phyloP scores from a whole-genome alignment of 2,888 invertebrate genomes.

The Trypoxylon attenuatum region DNA sequence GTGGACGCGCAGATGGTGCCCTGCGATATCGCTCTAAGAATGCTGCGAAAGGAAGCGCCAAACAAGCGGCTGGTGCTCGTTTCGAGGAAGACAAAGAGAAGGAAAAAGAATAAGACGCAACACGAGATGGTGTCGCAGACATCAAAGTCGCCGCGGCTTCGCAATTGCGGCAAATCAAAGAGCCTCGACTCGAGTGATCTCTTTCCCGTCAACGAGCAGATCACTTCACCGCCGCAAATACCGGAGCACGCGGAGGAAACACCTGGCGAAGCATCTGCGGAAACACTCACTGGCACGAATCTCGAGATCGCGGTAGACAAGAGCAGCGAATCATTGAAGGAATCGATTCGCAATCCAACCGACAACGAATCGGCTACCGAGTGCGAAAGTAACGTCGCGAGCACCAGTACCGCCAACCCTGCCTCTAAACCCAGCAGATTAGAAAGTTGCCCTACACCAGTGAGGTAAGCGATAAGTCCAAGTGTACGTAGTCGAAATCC shows the following conservation, averaged over 20 bases:
- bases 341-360: not conserved
- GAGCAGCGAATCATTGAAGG: constrained; percentile 21
- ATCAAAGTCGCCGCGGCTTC: constrained; percentile 77
- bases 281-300: no score
- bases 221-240: constrained; percentile 61
- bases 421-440: constrained; percentile 24
- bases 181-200: constrained; percentile 91
- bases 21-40: constrained; percentile 83
- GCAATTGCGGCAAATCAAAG: constrained; percentile 86
- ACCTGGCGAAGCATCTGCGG: constrained; percentile 6
- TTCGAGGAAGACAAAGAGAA: constrained; percentile 78
- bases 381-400: constrained; percentile 2
- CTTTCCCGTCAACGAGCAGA: constrained; percentile 77
- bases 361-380: constrained; percentile 12
- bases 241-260: constrained; percentile 66
- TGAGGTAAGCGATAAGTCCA: constrained; percentile 53
- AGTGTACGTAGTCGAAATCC: not conserved
- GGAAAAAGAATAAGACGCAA: constrained; percentile 72
- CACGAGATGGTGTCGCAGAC: constrained; percentile 63
- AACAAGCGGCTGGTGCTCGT: constrained; percentile 84
- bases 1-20: constrained; percentile 86
- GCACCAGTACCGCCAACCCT: not conserved
- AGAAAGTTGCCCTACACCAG: constrained; percentile 57
- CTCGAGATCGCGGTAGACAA: constrained; percentile 35
- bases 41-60: constrained; percentile 85